Conservation (phyloP, 2,113 vertebrate species). For the Neopipo cinnamomea region DNA sequence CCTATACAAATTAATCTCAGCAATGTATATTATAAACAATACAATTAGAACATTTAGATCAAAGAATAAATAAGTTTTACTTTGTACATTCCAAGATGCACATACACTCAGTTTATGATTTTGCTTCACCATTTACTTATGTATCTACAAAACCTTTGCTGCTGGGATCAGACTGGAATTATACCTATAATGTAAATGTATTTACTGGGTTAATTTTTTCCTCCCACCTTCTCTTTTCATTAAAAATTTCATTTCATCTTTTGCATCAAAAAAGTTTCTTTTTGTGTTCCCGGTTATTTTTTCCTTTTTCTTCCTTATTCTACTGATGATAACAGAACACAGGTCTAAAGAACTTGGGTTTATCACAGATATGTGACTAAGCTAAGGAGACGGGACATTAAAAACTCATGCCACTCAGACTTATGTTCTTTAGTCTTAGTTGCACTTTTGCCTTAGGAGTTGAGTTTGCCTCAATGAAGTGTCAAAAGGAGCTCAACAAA, state of each 20-base stretch:
- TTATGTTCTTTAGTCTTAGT: neutral
- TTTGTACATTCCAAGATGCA: neutral
- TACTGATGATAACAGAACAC: neutral
- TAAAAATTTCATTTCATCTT: neutral
- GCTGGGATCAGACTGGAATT: neutral
- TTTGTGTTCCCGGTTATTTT: neutral
- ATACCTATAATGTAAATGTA: neutral
- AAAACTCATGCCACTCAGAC: neutral
- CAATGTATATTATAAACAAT: neutral
- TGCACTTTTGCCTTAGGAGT: neutral
- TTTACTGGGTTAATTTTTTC: neutral
- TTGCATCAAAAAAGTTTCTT: neutral
- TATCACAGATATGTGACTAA: neutral
- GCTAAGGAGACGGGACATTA: neutral
- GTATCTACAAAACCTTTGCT: neutral
- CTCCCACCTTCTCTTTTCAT: neutral
- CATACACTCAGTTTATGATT: rapidly evolving
- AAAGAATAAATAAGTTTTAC: neutral
- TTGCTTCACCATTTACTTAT: neutral
- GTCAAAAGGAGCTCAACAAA: neutral
- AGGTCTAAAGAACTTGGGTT: neutral
- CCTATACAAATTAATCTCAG: neutral
- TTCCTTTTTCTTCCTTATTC: neutral
- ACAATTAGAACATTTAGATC: neutral
- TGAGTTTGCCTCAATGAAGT: neutral